Evolutionary conservation across 2,888 invertebrate genomes (phyloP), one percentile per base, ranked within the genome.

Genomic region (Drosophila testacea): DNA sequence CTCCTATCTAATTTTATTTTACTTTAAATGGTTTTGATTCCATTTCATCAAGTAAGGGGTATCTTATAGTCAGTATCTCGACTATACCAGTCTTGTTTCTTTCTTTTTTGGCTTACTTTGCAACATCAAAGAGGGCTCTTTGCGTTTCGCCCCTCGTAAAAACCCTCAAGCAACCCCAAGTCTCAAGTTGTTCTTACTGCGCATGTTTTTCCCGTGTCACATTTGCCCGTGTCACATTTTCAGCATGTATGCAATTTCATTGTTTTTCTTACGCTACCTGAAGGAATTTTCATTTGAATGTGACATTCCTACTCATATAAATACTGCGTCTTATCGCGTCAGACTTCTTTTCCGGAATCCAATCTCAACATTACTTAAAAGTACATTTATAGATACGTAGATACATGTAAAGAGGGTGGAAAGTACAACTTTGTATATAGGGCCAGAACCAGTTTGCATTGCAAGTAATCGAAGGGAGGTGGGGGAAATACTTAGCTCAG

Each of bases 231-330:
- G 27, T 46, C 57, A 51, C 52, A 71, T 66, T 39, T 61, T 55
- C 62, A 16, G 67, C 57, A 41, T 59, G 56, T 59, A 60, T 77
- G 74, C 55, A 62, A 52, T 63, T 66, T 71, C 81, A 71, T 79
- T 83, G 77, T 84, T 75, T 71, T 68, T 50, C 51, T 6, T 13
- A 27, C n/a, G 36, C 60, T 73, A 81, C 88, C 88, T 81, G 84
- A 76, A 83, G 81, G 67, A 88, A 86, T 86, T 83, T 83, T 65
- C 71, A 73, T 83, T 81, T 54, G 67, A 81, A 81, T 69, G 64
- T 64, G 64, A 71, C 61, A 83, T 76, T 69, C 70, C 64, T 51
- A 30, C 13, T 36, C 38, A 51, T 47, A 42, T 32, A 59, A 61
- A 74, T 65, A 79, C 66, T 81, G 75, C 82, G 81, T 56, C 81